Evolutionary conservation across 2,888 invertebrate species (phyloP).

Genomic region (Drosophila cracens): DNA sequence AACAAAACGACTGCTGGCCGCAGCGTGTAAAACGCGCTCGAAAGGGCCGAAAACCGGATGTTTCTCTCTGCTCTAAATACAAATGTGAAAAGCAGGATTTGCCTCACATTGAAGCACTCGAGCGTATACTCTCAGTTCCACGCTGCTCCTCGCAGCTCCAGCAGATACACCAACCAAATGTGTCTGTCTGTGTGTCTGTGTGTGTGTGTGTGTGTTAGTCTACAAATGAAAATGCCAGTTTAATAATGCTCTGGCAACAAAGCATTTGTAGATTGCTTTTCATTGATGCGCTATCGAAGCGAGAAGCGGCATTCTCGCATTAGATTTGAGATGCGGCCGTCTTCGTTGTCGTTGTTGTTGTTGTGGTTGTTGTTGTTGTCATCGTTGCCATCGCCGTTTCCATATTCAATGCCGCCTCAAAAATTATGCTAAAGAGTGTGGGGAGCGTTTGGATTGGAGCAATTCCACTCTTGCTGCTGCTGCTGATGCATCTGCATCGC

Average conservation of each 20-base stretch:
- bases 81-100: slow-evolving; percentile 65
- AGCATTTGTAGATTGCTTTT: slow-evolving; percentile 78
- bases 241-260: slow-evolving; percentile 73
- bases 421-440: slow-evolving; percentile 37
- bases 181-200: slow-evolving; percentile 17
- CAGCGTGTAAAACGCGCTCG: slow-evolving; percentile 31
- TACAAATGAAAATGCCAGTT: slow-evolving; percentile 76
- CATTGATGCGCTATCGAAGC: slow-evolving; percentile 59
- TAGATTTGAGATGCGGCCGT: slow-evolving; percentile 10
- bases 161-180: slow-evolving; percentile 53
- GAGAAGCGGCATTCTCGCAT: slow-evolving; percentile 23
- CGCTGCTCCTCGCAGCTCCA: slow-evolving; percentile 30
- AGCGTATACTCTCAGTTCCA: slow-evolving; percentile 25
- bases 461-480: neutral
- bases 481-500: slow-evolving; percentile 17
- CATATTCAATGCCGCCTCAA: slow-evolving; percentile 32
- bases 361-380: slow-evolving; percentile 3
- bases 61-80: slow-evolving; percentile 58
- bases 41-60: slow-evolving; percentile 5
- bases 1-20: slow-evolving; percentile 47
- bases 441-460: neutral
- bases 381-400: slow-evolving; percentile 11
- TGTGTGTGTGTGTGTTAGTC: slow-evolving; percentile 27
- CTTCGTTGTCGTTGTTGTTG: neutral
- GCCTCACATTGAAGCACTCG: slow-evolving; percentile 46